Conservation (phyloP, 1,140 invertebrate species). For the Thereuonema tuberculata region DNA sequence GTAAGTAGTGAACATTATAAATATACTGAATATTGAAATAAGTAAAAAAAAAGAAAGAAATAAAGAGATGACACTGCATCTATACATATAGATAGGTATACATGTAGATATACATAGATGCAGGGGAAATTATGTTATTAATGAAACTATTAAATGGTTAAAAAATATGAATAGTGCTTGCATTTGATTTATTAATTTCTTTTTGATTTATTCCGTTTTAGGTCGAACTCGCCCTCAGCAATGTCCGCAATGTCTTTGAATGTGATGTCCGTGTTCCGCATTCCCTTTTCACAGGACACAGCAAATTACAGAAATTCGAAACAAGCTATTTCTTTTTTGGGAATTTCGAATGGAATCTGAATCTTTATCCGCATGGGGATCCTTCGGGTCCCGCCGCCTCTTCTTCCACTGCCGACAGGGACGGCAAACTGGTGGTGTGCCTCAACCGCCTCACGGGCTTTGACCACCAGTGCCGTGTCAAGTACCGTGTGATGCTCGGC, state of each 20-base stretch:
- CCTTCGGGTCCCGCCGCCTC: neutral
- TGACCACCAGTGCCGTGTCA: slow-evolving; percentile 61
- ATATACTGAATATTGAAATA: no score
- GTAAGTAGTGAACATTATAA: no score
- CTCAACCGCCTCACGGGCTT: slow-evolving; percentile 63
- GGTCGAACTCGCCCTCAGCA: slow-evolving; percentile 63
- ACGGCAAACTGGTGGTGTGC: slow-evolving; percentile 43
- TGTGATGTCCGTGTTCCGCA: slow-evolving; percentile 48
- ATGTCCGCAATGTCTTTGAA: slow-evolving; percentile 59
- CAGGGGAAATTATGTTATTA: no score
- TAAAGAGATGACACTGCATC: no score
- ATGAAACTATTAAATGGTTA: no score
- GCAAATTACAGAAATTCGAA: slow-evolving; percentile 38
- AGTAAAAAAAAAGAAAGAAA: no score
- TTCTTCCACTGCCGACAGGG: slow-evolving; percentile 29
- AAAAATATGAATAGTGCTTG: no score
- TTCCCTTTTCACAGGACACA: slow-evolving; percentile 20
- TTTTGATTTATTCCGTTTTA: no score
- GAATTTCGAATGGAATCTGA: slow-evolving; percentile 72
- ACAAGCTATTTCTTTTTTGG: slow-evolving; percentile 58
- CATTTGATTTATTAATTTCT: no score
- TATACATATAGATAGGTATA: no score
- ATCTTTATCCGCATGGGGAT: slow-evolving; percentile 44
- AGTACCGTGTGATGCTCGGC: slow-evolving; percentile 55
- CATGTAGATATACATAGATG: no score